Base-by-base conservation (phyloP, 64 coral and sea anemone species). In the Dendronephthya gigantea region DNA sequence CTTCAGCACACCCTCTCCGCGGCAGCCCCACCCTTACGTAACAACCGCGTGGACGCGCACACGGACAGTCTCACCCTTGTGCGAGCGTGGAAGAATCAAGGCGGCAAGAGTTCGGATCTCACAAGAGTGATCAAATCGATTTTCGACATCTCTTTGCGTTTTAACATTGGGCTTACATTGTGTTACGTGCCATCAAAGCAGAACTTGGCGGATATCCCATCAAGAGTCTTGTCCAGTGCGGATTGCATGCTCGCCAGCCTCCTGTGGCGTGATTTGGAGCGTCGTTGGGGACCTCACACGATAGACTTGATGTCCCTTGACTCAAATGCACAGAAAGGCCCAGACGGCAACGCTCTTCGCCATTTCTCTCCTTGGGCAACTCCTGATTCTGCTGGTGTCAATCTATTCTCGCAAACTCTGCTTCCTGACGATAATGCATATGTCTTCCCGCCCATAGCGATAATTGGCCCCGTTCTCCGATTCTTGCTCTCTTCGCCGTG, bases 281-380 rank as follows among this genome's bases (percentile, higher is more conserved):
- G 43, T 10, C 49, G 12, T 82, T 91, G 79, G 22, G 89, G 89
- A 7, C 89, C 89, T 32, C 89, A 86, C 68, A 82, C 84, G 0
- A 41, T 83, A 12, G 83, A 90, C 25, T 65, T 90, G 15, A 90
- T 90, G 83, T 85, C 84, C 41, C 41, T 45, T 45, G 41, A 45
- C 41, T 45, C 41, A 4, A 45, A 45, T 11, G 41, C 11, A 4
- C 88, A 83, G 33, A 27, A 32, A 9, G 82, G 83, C 36, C 14
- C 48, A 0, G 31, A n/a, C 0, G 62, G 88, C 3, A 50, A 43
- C 27, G 28, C 5, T 5, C 50, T 90, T 3, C 35, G 50, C 22
- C 88, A 84, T 17, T 83, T 83, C 28, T 15, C 49, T 28, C 82
- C 39, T 84, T 84, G 35, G 35, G 17, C 82, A 66, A 58, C 27